A percentile compares a stretch with the other conserved stretches of the same genome.
Conservation (phyloP, 1,140 invertebrate species). For the Ceratosolen fusciceps region DNA sequence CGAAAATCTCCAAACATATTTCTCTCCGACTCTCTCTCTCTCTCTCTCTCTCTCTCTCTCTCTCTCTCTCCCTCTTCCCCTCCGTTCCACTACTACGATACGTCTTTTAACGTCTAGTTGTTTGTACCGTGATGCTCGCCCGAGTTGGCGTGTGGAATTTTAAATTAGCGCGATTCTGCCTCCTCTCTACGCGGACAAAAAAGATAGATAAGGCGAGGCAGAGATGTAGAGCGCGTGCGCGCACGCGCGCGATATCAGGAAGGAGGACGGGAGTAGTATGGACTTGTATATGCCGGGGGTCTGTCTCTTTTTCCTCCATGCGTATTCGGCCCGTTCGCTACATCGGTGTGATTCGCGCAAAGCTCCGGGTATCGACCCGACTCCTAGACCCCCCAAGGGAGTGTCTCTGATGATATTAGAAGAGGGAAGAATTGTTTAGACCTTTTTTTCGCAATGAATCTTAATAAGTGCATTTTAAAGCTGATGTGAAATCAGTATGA, state of each 20-base stretch:
- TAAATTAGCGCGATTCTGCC: conserved; percentile 20
- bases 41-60: background rate
- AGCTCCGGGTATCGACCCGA: background rate
- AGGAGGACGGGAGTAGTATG: no score
- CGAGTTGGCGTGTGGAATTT: conserved; percentile 7
- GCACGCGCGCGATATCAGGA: no score
- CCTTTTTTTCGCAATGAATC: conserved; percentile 27
- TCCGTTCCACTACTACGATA: background rate
- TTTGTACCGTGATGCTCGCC: background rate
- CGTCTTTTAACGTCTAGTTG: background rate
- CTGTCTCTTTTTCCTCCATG: no score
- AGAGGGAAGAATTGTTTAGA: no score
- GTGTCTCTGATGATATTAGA: background rate
- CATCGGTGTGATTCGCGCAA: no score
- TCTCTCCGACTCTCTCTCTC: no score
- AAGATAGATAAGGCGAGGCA: no score
- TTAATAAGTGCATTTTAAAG: conserved; percentile 12
- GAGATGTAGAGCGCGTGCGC: no score
- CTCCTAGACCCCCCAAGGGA: background rate
- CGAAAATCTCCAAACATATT: background rate
- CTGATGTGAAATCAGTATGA: background rate
- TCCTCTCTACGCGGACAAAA: background rate
- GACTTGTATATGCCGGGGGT: no score
- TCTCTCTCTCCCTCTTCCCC: background rate
- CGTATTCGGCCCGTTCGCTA: no score